phyloP scores from a whole-genome alignment of 2,113 vertebrate genomes.

The Macaca nemestrina region DNA sequence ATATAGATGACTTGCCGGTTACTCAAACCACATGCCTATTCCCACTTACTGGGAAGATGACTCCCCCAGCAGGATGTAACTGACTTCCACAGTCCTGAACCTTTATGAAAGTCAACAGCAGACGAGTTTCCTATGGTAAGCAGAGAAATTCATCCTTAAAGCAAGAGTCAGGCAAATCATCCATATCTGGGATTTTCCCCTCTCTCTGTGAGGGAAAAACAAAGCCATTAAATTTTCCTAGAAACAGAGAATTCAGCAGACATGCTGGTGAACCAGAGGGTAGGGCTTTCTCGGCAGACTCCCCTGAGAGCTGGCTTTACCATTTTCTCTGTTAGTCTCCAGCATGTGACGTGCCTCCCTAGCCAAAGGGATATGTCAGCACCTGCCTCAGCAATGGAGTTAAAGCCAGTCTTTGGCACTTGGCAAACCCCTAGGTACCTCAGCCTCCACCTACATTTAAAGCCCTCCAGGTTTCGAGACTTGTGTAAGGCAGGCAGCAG shows the following conservation, averaged over 20 bases:
- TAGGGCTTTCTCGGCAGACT: constrained; percentile 6
- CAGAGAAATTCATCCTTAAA: neutral
- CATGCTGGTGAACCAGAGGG: neutral
- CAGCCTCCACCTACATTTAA: constrained; percentile 84
- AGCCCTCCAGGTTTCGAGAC: constrained; percentile 76
- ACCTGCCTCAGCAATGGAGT: constrained; percentile 81
- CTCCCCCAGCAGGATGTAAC: neutral
- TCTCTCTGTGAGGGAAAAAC: neutral
- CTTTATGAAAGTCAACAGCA: neutral
- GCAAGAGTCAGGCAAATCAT: neutral
- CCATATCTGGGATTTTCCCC: neutral
- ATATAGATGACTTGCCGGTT: neutral
- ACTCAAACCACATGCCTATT: rapidly evolving
- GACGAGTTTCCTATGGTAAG: neutral
- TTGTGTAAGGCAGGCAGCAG: constrained; percentile 79
- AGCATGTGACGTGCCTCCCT: constrained; percentile 71
- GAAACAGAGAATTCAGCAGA: neutral
- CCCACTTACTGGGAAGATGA: neutral
- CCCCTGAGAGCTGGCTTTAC: constrained; percentile 74
- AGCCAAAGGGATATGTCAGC: constrained; percentile 83
- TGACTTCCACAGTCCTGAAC: neutral
- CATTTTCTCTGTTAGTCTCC: constrained; percentile 84
- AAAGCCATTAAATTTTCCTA: constrained; percentile 2
- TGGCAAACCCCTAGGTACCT: constrained; percentile 75
- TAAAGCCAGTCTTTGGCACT: constrained; percentile 78